Conservation (phyloP, 2,888 invertebrate genomes). For the Eurytoma californica region DNA sequence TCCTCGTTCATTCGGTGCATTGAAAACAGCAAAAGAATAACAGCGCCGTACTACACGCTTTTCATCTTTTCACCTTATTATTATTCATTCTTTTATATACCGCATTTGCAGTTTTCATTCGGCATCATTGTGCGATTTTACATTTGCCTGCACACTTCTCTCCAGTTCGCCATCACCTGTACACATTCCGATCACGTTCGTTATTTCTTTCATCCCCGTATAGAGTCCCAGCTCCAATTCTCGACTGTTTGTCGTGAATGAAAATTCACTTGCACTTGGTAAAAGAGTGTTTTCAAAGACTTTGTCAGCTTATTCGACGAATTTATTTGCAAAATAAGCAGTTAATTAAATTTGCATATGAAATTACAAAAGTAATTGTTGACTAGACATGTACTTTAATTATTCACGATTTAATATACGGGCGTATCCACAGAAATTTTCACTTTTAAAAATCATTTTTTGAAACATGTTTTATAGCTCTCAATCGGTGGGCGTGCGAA, state of each 20-base stretch:
- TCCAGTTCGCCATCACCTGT: not conserved
- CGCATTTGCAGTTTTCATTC: constrained; percentile 37
- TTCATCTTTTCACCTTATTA: constrained; percentile 21
- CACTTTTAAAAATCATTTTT: no score
- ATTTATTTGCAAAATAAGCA: no score
- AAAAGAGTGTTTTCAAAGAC: not conserved
- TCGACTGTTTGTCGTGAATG: constrained; percentile 1
- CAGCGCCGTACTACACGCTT: not conserved
- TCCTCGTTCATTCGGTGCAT: constrained; percentile 2
- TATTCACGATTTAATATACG: no score
- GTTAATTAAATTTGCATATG: no score
- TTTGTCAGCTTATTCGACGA: no score
- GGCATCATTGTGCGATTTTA: constrained; percentile 38
- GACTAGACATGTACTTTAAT: no score
- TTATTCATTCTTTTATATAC: constrained; percentile 36
- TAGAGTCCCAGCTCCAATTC: not conserved
- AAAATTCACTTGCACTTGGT: not conserved
- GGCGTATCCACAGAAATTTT: no score
- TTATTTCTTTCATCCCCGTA: constrained; percentile 28
- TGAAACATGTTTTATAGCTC: no score
- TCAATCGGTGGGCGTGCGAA: no score
- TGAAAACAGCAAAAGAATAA: not conserved
- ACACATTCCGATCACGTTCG: constrained; percentile 49
- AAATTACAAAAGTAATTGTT: no score
- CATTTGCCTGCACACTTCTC: constrained; percentile 32